These are phyloP conservation scores for Eptesicus fuscus DNA, from an alignment of 2,113 vertebrate species.

Conservation along the genomic window DNA sequence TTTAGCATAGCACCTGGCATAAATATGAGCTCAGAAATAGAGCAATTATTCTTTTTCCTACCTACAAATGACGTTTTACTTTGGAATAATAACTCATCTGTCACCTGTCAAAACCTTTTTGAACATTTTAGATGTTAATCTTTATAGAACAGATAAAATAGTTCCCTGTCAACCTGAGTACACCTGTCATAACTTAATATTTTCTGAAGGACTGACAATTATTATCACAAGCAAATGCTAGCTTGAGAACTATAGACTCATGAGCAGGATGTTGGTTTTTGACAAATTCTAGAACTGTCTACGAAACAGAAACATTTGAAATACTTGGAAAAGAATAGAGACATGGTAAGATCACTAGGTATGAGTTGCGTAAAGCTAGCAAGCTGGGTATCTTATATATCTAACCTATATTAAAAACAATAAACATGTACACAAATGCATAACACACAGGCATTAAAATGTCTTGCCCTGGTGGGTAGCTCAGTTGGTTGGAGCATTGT, in stretches of 20 bases:
- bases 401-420: not conserved
- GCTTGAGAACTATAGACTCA: not conserved
- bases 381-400: not conserved
- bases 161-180: not conserved
- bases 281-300: not conserved
- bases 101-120: not conserved
- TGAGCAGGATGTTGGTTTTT: not conserved
- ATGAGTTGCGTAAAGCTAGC: not conserved
- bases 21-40: not conserved
- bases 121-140: not conserved
- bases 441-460: not conserved
- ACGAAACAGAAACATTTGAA: not conserved
- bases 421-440: not conserved
- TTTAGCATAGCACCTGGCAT: not conserved
- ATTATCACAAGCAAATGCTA: not conserved
- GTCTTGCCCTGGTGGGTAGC: not conserved
- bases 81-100: not conserved
- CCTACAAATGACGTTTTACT: not conserved
- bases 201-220: not conserved
- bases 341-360: not conserved
- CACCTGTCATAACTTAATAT: not conserved
- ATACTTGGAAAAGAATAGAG: not conserved
- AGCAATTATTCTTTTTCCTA: not conserved
- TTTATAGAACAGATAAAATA: slow-evolving; percentile 1
- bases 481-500: not conserved